These are phyloP conservation scores for Nebria ingens DNA, from an alignment of 1,140 invertebrate genomes.

Conservation along the genomic window DNA sequence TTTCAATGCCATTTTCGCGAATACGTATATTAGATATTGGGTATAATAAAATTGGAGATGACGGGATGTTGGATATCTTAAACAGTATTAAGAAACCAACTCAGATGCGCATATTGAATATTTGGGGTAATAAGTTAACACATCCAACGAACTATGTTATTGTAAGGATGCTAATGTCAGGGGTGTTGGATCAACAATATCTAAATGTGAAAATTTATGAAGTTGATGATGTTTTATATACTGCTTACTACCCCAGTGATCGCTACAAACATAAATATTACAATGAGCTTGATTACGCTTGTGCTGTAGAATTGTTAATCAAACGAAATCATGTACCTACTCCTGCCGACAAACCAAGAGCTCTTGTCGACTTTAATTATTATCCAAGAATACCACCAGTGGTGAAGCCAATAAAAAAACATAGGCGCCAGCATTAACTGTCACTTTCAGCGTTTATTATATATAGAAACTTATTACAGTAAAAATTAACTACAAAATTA, in stretches of 20 bases:
- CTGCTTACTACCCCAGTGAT: constrained; percentile 38
- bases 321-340: constrained; percentile 22
- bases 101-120: constrained; percentile 36
- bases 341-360: constrained; percentile 16
- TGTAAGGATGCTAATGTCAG: constrained; percentile 39
- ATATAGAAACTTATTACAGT: neutral
- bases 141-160: constrained; percentile 32
- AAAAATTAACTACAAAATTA: constrained; percentile 8
- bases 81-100: constrained; percentile 42
- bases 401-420: constrained; percentile 2
- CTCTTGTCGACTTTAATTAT: constrained; percentile 20
- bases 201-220: constrained; percentile 44
- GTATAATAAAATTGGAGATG: constrained; percentile 40
- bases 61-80: constrained; percentile 38
- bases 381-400: constrained; percentile 22
- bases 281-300: constrained; percentile 22
- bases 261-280: constrained; percentile 27
- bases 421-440: neutral
- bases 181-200: constrained; percentile 38
- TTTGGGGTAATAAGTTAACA: constrained; percentile 44
- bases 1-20: constrained; percentile 40
- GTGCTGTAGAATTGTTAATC: constrained; percentile 25
- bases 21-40: constrained; percentile 42
- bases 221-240: constrained; percentile 37
- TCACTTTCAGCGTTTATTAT: neutral